Conservation (phyloP, 2,113 vertebrate species). For the Neodon shergylaensis region DNA sequence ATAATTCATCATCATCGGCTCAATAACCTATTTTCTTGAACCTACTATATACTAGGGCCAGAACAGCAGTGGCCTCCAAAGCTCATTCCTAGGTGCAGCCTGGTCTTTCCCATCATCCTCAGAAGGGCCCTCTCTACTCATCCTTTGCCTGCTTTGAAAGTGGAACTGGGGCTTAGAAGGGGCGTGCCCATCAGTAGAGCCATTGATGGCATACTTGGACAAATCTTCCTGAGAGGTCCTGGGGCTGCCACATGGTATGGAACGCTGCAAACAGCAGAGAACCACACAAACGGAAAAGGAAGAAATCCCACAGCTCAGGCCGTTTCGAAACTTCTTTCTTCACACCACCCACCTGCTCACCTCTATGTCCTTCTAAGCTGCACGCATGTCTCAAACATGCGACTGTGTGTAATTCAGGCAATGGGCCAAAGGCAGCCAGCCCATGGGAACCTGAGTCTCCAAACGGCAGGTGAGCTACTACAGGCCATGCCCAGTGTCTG, state of each 20-base stretch:
- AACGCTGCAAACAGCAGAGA: neutral
- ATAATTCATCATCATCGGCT: neutral
- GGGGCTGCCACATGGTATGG: neutral
- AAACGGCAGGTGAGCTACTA: neutral
- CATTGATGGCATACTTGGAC: neutral
- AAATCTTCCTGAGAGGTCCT: neutral
- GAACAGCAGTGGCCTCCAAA: neutral
- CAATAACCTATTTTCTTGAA: neutral
- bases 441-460: neutral
- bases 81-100: neutral
- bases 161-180: neutral
- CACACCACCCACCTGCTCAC: neutral
- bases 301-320: neutral
- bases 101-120: neutral
- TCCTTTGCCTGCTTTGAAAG: neutral
- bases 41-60: neutral
- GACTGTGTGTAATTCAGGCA: neutral
- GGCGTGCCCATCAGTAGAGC: neutral
- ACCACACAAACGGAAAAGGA: neutral
- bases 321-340: neutral
- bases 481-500: neutral
- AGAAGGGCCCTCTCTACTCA: neutral
- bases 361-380: neutral
- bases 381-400: neutral
- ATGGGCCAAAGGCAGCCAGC: neutral